These are phyloP conservation scores for Peromyscus melanophrys DNA, from an alignment of 2,797 vertebrate species.

Conservation along the genomic window DNA sequence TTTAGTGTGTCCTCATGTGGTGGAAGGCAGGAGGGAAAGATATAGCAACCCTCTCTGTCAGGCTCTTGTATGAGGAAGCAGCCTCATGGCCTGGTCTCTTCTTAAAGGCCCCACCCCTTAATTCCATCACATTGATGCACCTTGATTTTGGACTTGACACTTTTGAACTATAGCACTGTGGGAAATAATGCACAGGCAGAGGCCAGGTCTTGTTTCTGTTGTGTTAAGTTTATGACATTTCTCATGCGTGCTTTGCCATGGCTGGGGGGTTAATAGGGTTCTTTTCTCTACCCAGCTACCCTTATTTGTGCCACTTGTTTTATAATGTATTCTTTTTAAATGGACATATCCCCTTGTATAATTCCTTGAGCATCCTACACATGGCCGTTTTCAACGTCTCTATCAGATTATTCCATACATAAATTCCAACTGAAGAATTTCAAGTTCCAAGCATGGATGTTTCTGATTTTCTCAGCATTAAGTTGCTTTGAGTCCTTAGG, in stretches of 20 bases:
- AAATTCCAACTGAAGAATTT: neutral
- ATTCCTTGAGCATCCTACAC: neutral
- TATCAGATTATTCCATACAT: neutral
- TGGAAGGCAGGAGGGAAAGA: neutral
- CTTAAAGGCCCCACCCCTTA: neutral
- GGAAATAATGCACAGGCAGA: neutral
- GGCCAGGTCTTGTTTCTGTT: neutral
- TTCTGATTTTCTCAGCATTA: neutral
- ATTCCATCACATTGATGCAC: neutral
- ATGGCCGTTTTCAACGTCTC: neutral
- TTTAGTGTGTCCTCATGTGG: neutral
- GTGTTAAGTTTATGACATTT: neutral
- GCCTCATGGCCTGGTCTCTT: neutral
- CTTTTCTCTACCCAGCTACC: neutral
- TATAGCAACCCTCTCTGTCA: no score
- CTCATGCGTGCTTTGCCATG: neutral
- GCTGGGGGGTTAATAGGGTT: neutral
- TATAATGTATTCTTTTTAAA: conserved; percentile 3
- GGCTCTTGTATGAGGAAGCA: neutral
- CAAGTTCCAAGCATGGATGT: neutral
- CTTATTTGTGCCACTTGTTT: neutral
- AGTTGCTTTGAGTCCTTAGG: neutral
- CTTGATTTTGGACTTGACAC: neutral
- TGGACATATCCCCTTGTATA: neutral
- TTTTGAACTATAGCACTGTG: neutral